Conservation (phyloP, 2,888 invertebrate species). For the Spisula solida region DNA sequence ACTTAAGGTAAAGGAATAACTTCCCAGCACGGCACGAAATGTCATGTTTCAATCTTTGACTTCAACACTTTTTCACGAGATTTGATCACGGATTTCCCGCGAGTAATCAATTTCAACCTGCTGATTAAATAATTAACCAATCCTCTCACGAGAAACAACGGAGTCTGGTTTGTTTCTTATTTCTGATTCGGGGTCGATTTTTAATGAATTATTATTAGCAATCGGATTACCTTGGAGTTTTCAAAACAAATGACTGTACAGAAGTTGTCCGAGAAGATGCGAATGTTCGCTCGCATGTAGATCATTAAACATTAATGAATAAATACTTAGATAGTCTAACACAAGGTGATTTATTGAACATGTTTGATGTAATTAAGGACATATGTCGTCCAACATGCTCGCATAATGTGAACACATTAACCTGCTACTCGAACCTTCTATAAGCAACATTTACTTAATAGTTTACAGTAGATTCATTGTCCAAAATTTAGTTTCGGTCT, state of each 20-base stretch:
- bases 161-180: neutral
- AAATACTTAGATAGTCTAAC: neutral
- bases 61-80: neutral
- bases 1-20: neutral
- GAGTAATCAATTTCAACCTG: neutral
- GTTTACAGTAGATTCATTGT: too few species aligned
- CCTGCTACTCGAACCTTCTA: too few species aligned
- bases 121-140: neutral
- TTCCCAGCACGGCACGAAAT: neutral
- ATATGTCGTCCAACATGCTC: too few species aligned
- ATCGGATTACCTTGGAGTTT: too few species aligned
- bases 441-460: too few species aligned
- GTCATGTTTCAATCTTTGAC: neutral
- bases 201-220: too few species aligned
- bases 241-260: too few species aligned
- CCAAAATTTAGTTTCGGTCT: too few species aligned
- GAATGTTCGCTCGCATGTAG: neutral
- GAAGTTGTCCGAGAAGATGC: too few species aligned
- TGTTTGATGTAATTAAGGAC: neutral
- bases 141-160: neutral
- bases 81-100: neutral
- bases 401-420: too few species aligned
- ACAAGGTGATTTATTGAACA: neutral
- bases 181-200: neutral
- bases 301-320: conserved; percentile 19